Conservation (phyloP, 2,113 vertebrate genomes). For the Microcebus lehilahytsara region DNA sequence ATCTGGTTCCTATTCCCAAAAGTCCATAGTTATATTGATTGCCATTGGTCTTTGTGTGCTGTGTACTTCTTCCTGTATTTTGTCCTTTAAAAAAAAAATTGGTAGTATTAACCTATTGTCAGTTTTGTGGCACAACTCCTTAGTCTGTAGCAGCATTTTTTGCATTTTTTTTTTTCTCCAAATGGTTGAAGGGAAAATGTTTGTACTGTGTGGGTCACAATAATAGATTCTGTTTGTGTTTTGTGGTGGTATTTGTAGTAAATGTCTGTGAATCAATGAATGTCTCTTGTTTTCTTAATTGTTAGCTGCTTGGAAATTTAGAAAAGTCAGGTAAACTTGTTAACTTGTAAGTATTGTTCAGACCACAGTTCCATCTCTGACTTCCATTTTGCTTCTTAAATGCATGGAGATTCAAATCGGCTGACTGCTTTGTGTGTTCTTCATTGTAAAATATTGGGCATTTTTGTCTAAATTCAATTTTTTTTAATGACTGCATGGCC, state of each 20-base stretch:
- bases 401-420: constrained; percentile 81
- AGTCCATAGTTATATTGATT: neutral
- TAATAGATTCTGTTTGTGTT: constrained; percentile 76
- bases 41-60: neutral
- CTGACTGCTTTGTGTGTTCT: constrained; percentile 71
- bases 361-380: constrained; percentile 72
- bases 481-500: constrained; percentile 82
- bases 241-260: constrained; percentile 73
- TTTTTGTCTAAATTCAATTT: constrained; percentile 51
- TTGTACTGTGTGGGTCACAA: constrained; percentile 53
- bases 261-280: constrained; percentile 82
- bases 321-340: constrained; percentile 87
- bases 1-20: neutral
- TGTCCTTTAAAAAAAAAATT: neutral
- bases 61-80: neutral
- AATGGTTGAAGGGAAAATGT: constrained; percentile 51
- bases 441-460: constrained; percentile 68
- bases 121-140: neutral
- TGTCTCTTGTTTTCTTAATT: constrained; percentile 88
- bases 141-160: constrained; percentile 7
- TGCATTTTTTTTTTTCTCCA: neutral
- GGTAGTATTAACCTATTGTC: neutral
- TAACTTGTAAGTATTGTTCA: constrained; percentile 86
- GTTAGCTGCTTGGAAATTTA: constrained; percentile 88
- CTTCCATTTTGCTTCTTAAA: constrained; percentile 79